Evolutionary conservation across 1,140 invertebrate species (phyloP), one percentile per base, ranked within the genome.

Genomic region (Tetragnatha versicolor): DNA sequence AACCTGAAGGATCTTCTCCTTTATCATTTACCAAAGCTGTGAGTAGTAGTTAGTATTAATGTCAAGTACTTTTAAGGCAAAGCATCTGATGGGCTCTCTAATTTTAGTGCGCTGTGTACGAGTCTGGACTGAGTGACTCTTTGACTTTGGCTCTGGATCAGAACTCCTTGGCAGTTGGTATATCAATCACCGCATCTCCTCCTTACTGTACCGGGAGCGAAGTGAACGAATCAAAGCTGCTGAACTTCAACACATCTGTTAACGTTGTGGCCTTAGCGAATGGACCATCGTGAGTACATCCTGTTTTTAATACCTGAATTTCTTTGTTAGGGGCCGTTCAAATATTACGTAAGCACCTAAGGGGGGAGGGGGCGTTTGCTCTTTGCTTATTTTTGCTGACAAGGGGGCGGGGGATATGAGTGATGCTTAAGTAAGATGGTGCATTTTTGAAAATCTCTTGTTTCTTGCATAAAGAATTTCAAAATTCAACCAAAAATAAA

Each of bases 21-120:
- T 85, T 92, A 22, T 93, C 93, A 42, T 93, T 92, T 82, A 89
- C 92, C 31, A 94, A 92, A 88, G 94, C 93, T 45, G 90, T 92
- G 88, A 89, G 88, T 84, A 84, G 10, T 2, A 33, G 20, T 66
- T 22, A 47, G 20, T 47, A 31, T 68, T 27, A n/a, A 42, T 79
- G 14, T 53, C 35, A 4, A 78, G 77, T 58, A 63, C 10, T 79
- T 27, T 80, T 49, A 14, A 45, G 73, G 42, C 80, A 9, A 69
- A 5, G n/a, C 9, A 20, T 10, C 33, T 68, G 6, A 31, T 31
- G 22, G 22, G 10, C 14, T 17, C 55, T 45, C 2, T 39, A 14
- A 3, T 60, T 87, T 53, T 84, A 90, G 89, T 91, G 91, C 84
- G 87, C 88, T 65, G 82, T 92, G 25, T 87, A 89, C 76, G 88